A percentile compares a stretch with the other conserved stretches of the same genome.
Conservation (phyloP, 2,888 invertebrate species). For the Eucera pruinosa region DNA sequence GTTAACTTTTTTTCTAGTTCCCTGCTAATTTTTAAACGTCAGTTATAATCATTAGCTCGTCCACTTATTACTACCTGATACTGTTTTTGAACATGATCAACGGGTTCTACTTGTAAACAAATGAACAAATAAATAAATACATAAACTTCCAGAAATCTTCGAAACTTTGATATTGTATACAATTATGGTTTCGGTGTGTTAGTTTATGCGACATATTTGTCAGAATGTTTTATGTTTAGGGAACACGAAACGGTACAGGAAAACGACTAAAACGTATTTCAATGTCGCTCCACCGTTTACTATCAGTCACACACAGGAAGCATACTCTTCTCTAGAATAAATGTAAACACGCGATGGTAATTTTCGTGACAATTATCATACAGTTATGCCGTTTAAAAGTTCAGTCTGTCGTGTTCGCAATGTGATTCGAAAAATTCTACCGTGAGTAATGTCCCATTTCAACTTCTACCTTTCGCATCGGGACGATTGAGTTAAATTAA, state of each 20-base stretch:
- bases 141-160: too few relatives aligned
- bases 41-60: too few relatives aligned
- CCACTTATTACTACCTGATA: too few relatives aligned
- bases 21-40: too few relatives aligned
- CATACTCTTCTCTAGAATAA: constrained; percentile 25
- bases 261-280: constrained; percentile 6
- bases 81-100: too few relatives aligned
- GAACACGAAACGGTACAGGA: constrained; percentile 12
- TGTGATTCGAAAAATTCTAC: background rate
- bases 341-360: constrained; percentile 48
- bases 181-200: too few relatives aligned
- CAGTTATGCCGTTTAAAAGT: constrained; percentile 32
- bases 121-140: too few relatives aligned
- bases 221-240: background rate
- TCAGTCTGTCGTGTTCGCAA: background rate
- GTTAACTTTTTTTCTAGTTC: too few relatives aligned
- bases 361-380: constrained; percentile 42
- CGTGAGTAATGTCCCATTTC: background rate
- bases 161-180: too few relatives aligned
- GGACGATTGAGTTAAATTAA: background rate
- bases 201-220: background rate
- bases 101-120: too few relatives aligned
- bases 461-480: background rate
- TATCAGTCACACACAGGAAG: constrained; percentile 33
- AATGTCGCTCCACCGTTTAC: background rate